Evolutionary conservation across 2,888 invertebrate species (phyloP).

Genomic region (Torymus aiolomorphi): DNA sequence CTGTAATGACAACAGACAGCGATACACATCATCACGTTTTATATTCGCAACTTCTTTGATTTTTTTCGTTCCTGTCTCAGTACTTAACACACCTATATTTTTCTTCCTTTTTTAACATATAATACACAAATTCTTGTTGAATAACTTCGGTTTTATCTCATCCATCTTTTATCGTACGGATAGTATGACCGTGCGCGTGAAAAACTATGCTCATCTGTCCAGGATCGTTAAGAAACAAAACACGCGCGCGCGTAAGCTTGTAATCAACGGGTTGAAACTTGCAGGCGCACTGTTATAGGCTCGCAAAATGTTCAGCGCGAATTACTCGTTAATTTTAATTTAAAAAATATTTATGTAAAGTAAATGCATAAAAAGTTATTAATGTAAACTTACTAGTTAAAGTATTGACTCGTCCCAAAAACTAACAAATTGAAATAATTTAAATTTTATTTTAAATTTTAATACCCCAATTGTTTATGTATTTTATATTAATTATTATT

Average conservation of each 20-base stretch:
- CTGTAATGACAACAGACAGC: background rate
- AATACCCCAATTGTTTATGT: background rate
- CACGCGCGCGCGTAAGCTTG: background rate
- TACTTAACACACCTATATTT: background rate
- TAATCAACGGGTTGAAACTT: conserved; percentile 3
- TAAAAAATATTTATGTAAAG: background rate
- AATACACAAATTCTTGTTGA: conserved; percentile 3
- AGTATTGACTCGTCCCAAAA: background rate
- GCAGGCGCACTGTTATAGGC: background rate
- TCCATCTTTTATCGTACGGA: background rate
- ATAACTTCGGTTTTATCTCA: background rate
- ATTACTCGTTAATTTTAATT: background rate
- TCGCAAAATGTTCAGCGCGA: too few relatives aligned
- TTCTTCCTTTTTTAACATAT: conserved; percentile 5
- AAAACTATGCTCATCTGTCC: background rate
- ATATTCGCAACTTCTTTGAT: conserved; percentile 3
- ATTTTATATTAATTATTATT: background rate
- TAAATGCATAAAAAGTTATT: background rate
- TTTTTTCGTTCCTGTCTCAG: background rate
- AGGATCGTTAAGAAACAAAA: background rate
- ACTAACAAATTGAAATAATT: background rate
- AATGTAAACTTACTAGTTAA: too few relatives aligned
- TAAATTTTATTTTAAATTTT: background rate
- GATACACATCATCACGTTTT: conserved; percentile 8
- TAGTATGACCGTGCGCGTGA: background rate